Conservation (phyloP, 2,888 invertebrate genomes). For the Papilio demoleus region DNA sequence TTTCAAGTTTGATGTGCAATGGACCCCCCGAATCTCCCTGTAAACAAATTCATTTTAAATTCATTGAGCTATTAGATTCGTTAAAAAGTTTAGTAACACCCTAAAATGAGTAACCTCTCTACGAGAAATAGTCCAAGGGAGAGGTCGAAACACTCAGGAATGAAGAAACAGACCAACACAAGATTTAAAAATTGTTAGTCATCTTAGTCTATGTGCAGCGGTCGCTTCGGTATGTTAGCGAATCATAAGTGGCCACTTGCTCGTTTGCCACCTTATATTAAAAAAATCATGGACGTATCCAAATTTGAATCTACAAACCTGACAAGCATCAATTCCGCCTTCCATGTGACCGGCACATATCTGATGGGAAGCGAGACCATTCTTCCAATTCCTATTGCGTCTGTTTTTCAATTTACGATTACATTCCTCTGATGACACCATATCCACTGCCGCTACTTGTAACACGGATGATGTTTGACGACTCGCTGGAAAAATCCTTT, state of each 20-base stretch:
- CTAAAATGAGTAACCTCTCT: no score
- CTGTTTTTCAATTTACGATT: constrained; percentile 48
- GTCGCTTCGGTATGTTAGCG: no score
- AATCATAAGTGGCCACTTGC: no score
- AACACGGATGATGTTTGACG: constrained; percentile 54
- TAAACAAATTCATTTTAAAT: not conserved
- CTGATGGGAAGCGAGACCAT: constrained; percentile 54
- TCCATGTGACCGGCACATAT: constrained; percentile 62
- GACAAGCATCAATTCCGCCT: constrained; percentile 65
- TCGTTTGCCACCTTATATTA: no score
- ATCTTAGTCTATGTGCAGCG: no score
- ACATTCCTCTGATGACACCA: constrained; percentile 54
- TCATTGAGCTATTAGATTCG: no score
- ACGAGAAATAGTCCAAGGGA: no score
- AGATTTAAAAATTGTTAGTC: no score
- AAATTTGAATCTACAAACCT: constrained; percentile 55
- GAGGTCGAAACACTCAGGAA: no score
- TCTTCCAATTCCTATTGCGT: constrained; percentile 60
- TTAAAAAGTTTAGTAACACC: no score
- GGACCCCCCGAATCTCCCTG: constrained; percentile 55
- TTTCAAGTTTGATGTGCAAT: constrained; percentile 44
- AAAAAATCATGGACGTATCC: no score
- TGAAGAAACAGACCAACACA: no score
- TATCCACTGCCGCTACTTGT: constrained; percentile 57
- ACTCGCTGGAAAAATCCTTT: constrained; percentile 47